phyloP scores from a whole-genome alignment of 2,113 vertebrate species.

The Brachionichthys hirsutus region DNA sequence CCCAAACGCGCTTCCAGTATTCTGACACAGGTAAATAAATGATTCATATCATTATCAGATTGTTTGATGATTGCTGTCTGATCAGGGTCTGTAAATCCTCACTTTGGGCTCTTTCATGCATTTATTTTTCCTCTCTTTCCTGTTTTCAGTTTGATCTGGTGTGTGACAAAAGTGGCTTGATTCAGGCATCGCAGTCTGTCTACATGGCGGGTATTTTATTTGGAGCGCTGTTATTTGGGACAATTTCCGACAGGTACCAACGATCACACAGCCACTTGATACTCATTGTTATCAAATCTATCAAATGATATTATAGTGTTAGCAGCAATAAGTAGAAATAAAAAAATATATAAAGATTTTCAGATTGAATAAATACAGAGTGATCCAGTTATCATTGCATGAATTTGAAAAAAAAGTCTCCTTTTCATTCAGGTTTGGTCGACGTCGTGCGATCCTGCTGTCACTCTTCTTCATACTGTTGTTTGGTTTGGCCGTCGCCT shows the following conservation, averaged over 20 bases:
- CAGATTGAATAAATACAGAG: too few relatives aligned
- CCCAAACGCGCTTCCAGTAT: slow-evolving; percentile 66
- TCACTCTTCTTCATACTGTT: slow-evolving; percentile 72
- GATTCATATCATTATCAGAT: too few relatives aligned
- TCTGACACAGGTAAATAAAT: slow-evolving; percentile 68
- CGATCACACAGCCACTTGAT: neutral
- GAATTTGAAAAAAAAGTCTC: neutral
- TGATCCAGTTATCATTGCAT: neutral
- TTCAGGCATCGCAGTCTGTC: slow-evolving; percentile 81
- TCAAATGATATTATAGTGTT: too few relatives aligned
- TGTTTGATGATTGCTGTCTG: too few relatives aligned
- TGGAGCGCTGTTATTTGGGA: slow-evolving; percentile 82
- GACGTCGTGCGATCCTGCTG: slow-evolving; percentile 77
- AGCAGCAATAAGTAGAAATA: too few relatives aligned
- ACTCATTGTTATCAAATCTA: too few relatives aligned
- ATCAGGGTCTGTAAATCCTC: too few relatives aligned
- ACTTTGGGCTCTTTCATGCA: too few relatives aligned
- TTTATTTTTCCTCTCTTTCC: neutral
- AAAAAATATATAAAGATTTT: too few relatives aligned
- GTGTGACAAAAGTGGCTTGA: slow-evolving; percentile 77
- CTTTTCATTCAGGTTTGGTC: slow-evolving; percentile 79
- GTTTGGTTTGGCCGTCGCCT: slow-evolving; percentile 74
- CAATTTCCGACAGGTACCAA: slow-evolving; percentile 84
- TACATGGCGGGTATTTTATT: slow-evolving; percentile 85
- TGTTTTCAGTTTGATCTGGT: slow-evolving; percentile 85